Evolutionary conservation across 2,113 vertebrate genomes (phyloP).

Genomic region (Pterophyllum scalare): DNA sequence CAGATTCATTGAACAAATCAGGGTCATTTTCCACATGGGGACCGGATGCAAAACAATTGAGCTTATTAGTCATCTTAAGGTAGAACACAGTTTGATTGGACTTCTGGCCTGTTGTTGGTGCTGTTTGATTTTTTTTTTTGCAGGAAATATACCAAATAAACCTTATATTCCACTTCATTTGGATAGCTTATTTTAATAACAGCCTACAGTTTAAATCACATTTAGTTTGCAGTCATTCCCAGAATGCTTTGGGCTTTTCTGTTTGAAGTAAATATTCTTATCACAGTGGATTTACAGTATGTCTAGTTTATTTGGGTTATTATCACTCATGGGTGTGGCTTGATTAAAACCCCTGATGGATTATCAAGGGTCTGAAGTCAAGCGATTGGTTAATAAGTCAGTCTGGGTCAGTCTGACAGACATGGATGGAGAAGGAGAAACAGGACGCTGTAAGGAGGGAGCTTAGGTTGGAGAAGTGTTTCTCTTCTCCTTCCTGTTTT

Average conservation of each 20-base stretch:
- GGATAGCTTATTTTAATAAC: background rate
- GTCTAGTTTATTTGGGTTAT: constrained; percentile 9
- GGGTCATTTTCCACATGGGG: background rate
- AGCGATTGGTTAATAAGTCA: background rate
- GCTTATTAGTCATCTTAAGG: background rate
- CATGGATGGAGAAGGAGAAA: background rate
- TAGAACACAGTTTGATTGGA: constrained; percentile 4
- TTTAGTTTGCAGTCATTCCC: background rate
- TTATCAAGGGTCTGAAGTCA: background rate
- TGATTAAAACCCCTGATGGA: constrained; percentile 7
- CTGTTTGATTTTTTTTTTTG: background rate
- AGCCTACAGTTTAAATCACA: background rate
- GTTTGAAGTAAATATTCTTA: background rate
- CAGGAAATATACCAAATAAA: background rate
- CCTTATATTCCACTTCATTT: background rate
- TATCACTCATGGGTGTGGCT: background rate
- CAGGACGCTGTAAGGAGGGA: background rate
- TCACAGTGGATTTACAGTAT: background rate
- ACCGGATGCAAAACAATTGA: background rate
- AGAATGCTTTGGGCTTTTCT: background rate
- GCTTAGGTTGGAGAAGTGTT: background rate
- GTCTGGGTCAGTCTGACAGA: background rate
- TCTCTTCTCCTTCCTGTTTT: constrained; percentile 19
- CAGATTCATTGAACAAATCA: background rate
- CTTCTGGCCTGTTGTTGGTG: background rate